Evolutionary conservation across 2,797 vertebrate species (phyloP).

Genomic region (Trachops cirrhosus): DNA sequence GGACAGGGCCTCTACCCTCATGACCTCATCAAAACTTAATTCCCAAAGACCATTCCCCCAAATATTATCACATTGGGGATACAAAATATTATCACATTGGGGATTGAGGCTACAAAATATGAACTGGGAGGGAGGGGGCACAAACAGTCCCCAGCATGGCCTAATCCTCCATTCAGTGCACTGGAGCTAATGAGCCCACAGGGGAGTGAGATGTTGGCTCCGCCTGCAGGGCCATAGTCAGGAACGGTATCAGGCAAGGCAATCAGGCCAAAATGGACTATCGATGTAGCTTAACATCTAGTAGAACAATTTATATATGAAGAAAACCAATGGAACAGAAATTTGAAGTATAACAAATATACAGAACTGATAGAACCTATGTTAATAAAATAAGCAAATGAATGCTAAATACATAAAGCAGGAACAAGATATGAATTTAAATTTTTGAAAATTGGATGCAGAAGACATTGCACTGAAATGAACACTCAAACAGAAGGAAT

Average conservation of each 20-base stretch:
- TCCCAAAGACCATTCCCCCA: background rate
- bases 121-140: background rate
- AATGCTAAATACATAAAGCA: background rate
- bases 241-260: background rate
- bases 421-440: background rate
- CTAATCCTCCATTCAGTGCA: background rate
- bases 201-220: too few relatives aligned
- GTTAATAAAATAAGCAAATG: background rate
- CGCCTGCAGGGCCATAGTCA: too few relatives aligned
- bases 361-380: background rate
- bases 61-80: background rate
- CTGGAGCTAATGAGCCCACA: background rate
- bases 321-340: background rate
- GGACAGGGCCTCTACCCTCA: background rate
- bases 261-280: background rate
- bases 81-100: background rate
- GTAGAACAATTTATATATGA: background rate
- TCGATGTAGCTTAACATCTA: background rate
- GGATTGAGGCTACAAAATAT: background rate
- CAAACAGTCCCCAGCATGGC: background rate
- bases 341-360: background rate
- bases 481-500: background rate
- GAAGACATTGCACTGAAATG: background rate
- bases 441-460: background rate
- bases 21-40: background rate